Conservation (phyloP, 2,888 invertebrate species). For the Eurois occulta region DNA sequence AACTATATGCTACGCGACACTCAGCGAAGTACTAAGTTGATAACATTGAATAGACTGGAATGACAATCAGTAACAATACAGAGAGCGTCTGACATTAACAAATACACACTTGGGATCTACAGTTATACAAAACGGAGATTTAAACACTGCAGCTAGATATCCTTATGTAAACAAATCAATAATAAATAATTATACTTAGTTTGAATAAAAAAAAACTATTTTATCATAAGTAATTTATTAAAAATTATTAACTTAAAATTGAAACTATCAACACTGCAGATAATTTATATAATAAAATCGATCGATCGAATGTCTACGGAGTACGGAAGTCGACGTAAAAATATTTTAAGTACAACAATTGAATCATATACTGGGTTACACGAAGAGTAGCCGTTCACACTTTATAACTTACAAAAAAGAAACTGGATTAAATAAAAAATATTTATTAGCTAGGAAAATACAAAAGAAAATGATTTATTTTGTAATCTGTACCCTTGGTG, state of each 20-base stretch:
- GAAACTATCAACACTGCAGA: conserved; percentile 43
- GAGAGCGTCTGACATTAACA: conserved; percentile 63
- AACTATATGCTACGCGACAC: conserved; percentile 70
- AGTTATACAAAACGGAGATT: conserved; percentile 36
- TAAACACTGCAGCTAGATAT: conserved; percentile 47
- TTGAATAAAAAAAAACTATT: conserved; percentile 57
- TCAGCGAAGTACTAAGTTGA: conserved; percentile 64
- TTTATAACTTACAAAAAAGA: conserved; percentile 71
- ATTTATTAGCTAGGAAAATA: conserved; percentile 67
- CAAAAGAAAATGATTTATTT: conserved; percentile 61
- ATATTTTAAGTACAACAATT: conserved; percentile 80
- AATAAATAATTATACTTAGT: conserved; percentile 48
- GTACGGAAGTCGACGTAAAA: conserved; percentile 67
- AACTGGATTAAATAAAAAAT: conserved; percentile 69
- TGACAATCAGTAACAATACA: conserved; percentile 68
- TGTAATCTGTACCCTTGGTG: conserved; percentile 65
- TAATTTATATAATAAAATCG: conserved; percentile 42
- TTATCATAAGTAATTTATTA: conserved; percentile 59
- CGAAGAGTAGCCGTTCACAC: conserved; percentile 67
- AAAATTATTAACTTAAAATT: conserved; percentile 56
- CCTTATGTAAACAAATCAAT: conserved; percentile 25
- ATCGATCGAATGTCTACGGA: conserved; percentile 65
- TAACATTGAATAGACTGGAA: conserved; percentile 73
- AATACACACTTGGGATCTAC: conserved; percentile 47
- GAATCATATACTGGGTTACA: conserved; percentile 62